phyloP scores from a whole-genome alignment of 2,888 invertebrate species.

The Drosophila pseudotakahashii region DNA sequence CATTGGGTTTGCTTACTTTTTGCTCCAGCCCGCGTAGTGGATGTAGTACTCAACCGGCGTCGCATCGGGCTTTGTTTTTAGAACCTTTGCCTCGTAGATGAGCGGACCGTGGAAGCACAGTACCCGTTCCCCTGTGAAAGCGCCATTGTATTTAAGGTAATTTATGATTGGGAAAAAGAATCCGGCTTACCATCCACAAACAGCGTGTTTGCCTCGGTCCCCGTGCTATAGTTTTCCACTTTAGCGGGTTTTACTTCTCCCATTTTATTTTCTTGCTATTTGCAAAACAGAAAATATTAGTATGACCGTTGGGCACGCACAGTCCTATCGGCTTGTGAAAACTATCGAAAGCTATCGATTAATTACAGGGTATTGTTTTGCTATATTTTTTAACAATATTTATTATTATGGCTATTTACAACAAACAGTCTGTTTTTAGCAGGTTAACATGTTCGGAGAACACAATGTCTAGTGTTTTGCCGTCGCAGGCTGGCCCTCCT shows the following conservation, averaged over 20 bases:
- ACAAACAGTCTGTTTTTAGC: conserved; percentile 26
- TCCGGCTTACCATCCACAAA: conserved; percentile 88
- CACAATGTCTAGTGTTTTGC: conserved; percentile 44
- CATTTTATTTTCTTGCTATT: conserved; percentile 51
- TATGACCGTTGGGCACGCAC: conserved; percentile 62
- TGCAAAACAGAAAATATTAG: conserved; percentile 47
- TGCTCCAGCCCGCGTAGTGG: conserved; percentile 99
- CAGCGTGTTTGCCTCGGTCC: conserved; percentile 63
- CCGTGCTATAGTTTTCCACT: conserved; percentile 53
- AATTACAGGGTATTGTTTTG: conserved; percentile 6
- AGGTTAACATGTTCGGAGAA: conserved; percentile 20
- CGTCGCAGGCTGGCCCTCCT: conserved; percentile 61
- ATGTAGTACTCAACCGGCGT: conserved; percentile 96
- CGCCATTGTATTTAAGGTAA: background rate
- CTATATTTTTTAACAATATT: background rate
- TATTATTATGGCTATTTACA: conserved; percentile 28
- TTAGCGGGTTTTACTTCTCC: conserved; percentile 66
- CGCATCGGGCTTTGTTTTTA: conserved; percentile 93
- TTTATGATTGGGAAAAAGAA: background rate
- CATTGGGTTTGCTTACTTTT: conserved; percentile 89
- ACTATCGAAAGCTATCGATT: background rate
- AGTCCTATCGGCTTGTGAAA: background rate
- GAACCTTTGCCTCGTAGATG: conserved; percentile 98
- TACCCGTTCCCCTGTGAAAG: conserved; percentile 92
- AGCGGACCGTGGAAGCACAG: conserved; percentile 98